phyloP scores from a whole-genome alignment of 2,797 vertebrate genomes.

The Echeneis naucrates region DNA sequence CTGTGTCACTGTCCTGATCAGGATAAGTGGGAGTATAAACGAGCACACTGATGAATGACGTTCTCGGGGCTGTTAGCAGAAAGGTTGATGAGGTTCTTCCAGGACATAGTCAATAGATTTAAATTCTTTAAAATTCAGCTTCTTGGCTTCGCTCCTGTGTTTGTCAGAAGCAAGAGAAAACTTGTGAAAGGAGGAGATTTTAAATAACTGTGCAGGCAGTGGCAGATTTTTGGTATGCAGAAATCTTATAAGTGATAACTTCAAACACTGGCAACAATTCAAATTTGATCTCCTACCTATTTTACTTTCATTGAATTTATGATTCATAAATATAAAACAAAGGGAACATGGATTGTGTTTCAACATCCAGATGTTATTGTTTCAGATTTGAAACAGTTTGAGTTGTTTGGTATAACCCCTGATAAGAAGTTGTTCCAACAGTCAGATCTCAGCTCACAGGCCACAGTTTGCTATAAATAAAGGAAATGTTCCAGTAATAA shows the following conservation, averaged over 20 bases:
- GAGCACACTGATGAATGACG: background rate
- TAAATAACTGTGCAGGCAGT: background rate
- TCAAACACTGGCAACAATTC: background rate
- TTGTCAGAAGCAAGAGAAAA: background rate
- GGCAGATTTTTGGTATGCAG: background rate
- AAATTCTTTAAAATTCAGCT: background rate
- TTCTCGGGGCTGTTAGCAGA: background rate
- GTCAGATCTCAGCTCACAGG: too few relatives aligned
- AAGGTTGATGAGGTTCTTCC: background rate
- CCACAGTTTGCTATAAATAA: too few relatives aligned
- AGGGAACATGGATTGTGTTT: too few relatives aligned
- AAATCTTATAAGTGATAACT: background rate
- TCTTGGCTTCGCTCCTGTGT: background rate
- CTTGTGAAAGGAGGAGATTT: background rate
- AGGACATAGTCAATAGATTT: background rate
- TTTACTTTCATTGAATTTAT: background rate
- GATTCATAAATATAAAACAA: too few relatives aligned
- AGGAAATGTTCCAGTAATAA: too few relatives aligned
- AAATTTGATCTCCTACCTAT: background rate
- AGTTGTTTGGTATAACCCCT: too few relatives aligned
- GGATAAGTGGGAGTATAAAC: slow-evolving; percentile 12
- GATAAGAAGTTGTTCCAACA: too few relatives aligned
- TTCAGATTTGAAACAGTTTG: background rate
- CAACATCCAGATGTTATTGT: background rate
- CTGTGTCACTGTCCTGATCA: slow-evolving; percentile 9